Conservation (phyloP, 2,113 vertebrate genomes). For the Blennius ocellaris region DNA sequence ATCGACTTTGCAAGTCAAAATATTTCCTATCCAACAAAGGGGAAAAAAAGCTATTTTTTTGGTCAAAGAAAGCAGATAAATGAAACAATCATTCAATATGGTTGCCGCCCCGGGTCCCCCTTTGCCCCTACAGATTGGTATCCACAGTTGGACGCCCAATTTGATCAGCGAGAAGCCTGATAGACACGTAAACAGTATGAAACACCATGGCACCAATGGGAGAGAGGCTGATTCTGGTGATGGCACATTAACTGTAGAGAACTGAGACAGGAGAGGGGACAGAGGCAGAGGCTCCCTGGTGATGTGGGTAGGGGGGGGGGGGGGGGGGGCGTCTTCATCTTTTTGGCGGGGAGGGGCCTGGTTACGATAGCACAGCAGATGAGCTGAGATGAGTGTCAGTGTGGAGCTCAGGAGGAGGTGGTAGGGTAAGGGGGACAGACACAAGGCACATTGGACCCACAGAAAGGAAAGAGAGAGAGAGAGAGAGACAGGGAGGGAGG, state of each 20-base stretch:
- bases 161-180: slow-evolving; percentile 77
- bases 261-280: slow-evolving; percentile 51
- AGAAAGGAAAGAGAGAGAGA: slow-evolving; percentile 67
- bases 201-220: slow-evolving; percentile 75
- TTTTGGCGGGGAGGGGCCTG: slow-evolving; percentile 9
- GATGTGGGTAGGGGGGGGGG: too few relatives aligned
- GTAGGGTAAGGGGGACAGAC: slow-evolving; percentile 38
- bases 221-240: slow-evolving; percentile 66
- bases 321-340: too few relatives aligned
- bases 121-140: slow-evolving; percentile 78
- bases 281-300: slow-evolving; percentile 37
- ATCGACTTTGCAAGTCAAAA: not conserved
- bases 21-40: too few relatives aligned
- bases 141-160: slow-evolving; percentile 77
- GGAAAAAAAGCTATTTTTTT: too few relatives aligned
- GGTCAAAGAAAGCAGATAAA: not conserved
- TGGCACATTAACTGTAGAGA: slow-evolving; percentile 59
- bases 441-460: slow-evolving; percentile 62
- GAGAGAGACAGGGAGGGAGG: slow-evolving; percentile 18
- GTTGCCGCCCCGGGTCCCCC: slow-evolving; percentile 74
- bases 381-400: slow-evolving; percentile 79
- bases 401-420: slow-evolving; percentile 52
- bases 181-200: slow-evolving; percentile 70
- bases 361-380: slow-evolving; percentile 74
- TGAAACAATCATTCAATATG: not conserved